Evolutionary conservation across 2,797 vertebrate species (phyloP).

Genomic region (Heterohyrax brucei): DNA sequence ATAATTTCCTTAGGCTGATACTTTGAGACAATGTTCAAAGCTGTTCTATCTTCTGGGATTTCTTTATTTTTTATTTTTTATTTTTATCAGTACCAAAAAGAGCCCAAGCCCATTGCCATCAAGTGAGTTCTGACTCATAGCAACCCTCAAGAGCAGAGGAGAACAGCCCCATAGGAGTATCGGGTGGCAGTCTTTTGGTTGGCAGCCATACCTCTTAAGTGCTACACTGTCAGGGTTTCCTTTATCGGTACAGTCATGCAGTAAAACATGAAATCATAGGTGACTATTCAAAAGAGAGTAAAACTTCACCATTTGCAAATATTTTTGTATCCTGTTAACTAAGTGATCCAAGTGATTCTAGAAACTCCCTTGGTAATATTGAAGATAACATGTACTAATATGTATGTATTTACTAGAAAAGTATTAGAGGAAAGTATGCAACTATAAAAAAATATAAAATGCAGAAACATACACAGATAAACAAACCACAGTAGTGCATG

Average conservation of each 20-base stretch:
- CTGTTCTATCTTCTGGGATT: background rate
- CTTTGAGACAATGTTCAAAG: conserved; percentile 31
- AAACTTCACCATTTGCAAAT: background rate
- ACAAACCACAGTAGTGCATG: background rate
- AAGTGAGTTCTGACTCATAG: no score
- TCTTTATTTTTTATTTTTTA: background rate
- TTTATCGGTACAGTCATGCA: background rate
- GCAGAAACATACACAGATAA: rapidly evolving
- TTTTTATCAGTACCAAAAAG: no score
- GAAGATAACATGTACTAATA: background rate
- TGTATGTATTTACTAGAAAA: background rate
- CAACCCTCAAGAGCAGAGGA: no score
- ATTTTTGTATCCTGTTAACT: background rate
- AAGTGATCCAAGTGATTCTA: background rate
- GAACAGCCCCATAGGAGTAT: no score
- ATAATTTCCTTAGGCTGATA: conserved; percentile 37
- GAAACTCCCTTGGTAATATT: background rate
- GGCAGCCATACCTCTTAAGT: no score
- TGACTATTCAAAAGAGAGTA: background rate
- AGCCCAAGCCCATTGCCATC: no score
- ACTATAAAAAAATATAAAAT: conserved; percentile 43
- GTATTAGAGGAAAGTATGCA: conserved; percentile 1
- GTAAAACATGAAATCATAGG: background rate
- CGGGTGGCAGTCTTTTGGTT: no score
- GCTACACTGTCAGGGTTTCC: no score